phyloP scores from a whole-genome alignment of 1,140 invertebrate genomes.

The Uloborus diversus region DNA sequence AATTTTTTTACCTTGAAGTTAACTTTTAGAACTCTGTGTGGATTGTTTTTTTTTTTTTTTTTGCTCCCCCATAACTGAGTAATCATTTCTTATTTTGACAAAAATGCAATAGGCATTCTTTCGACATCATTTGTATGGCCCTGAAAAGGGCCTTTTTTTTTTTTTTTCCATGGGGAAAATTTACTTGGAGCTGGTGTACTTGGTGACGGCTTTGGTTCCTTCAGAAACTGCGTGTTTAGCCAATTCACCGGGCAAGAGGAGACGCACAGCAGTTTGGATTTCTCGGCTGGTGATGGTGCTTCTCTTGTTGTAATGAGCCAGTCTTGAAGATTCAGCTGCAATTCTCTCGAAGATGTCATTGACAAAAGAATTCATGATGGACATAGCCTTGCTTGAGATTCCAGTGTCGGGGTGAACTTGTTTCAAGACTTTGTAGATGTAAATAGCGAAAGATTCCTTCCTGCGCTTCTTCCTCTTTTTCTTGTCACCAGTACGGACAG shows the following conservation, averaged over 20 bases:
- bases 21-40: too few relatives aligned
- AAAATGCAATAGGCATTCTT: too few relatives aligned
- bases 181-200: constrained; percentile 64
- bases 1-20: too few relatives aligned
- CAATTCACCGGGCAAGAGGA: constrained; percentile 65
- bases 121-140: too few relatives aligned
- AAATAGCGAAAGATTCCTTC: constrained; percentile 54
- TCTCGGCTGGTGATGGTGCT: constrained; percentile 65
- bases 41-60: too few relatives aligned
- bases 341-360: constrained; percentile 66
- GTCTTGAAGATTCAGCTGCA: constrained; percentile 63
- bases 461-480: constrained; percentile 26
- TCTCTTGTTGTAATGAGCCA: constrained; percentile 63
- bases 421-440: constrained; percentile 63
- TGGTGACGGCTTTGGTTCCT: constrained; percentile 69
- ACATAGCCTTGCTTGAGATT: constrained; percentile 69
- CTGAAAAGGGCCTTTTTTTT: too few relatives aligned
- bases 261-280: constrained; percentile 66
- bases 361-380: constrained; percentile 69
- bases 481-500: constrained; percentile 60
- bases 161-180: too few relatives aligned
- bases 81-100: too few relatives aligned
- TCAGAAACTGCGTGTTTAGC: constrained; percentile 68
- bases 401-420: constrained; percentile 66
- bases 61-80: too few relatives aligned